phyloP scores from a whole-genome alignment of 2,113 vertebrate species.

The Elephas maximus region DNA sequence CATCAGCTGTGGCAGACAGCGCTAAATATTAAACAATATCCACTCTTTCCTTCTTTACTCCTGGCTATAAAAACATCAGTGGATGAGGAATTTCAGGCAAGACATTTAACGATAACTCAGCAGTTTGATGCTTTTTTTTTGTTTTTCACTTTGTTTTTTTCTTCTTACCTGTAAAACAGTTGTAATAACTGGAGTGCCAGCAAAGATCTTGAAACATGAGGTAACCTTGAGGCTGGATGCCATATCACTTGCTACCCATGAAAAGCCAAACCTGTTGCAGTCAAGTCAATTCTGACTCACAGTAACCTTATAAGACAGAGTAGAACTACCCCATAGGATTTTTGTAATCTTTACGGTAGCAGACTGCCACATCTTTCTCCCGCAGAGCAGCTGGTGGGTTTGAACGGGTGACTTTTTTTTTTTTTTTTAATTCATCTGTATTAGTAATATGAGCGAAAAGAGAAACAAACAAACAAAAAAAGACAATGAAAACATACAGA shows the following conservation, averaged over 20 bases:
- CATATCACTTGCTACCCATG: neutral
- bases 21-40: rapidly evolving
- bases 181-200: neutral
- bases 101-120: neutral
- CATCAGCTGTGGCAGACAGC: neutral
- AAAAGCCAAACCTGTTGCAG: neutral
- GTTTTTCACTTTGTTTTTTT: neutral
- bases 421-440: too few species aligned
- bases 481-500: too few species aligned
- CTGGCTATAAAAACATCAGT: neutral
- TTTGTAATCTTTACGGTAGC: too few species aligned
- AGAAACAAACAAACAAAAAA: too few species aligned
- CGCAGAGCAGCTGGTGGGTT: too few species aligned
- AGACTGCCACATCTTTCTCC: too few species aligned
- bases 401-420: too few species aligned
- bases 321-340: neutral
- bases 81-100: neutral
- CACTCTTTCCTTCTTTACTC: neutral
- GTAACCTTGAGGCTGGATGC: neutral
- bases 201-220: neutral
- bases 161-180: neutral
- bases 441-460: too few species aligned
- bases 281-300: neutral
- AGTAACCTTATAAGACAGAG: neutral
- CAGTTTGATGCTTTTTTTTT: neutral